These are phyloP conservation scores for Phrynocephalus guinanensis DNA, from an alignment of 2,797 vertebrate species.

Conservation along the genomic window DNA sequence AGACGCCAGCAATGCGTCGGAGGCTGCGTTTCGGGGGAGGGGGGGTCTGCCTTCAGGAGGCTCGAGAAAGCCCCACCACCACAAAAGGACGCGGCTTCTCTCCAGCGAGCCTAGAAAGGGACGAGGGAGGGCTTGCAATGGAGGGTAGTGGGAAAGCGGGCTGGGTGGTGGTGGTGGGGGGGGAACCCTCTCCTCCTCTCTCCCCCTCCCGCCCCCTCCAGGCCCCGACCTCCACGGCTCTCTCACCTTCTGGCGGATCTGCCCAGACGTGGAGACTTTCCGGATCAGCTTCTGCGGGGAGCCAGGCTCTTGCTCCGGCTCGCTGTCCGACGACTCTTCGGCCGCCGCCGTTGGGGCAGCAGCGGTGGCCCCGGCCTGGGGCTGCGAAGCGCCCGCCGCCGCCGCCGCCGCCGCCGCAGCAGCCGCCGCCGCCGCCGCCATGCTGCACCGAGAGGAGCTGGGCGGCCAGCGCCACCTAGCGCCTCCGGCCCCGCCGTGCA, in stretches of 20 bases:
- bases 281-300: conserved; percentile 93
- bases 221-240: conserved; percentile 55
- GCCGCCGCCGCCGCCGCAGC: conserved; percentile 75
- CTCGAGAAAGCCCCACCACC: neutral
- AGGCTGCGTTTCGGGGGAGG: no score
- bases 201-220: conserved; percentile 24
- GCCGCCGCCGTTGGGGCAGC: conserved; percentile 79
- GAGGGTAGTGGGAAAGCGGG: neutral
- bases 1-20: no score
- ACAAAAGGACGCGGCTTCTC: neutral
- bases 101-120: neutral
- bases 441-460: conserved; percentile 73
- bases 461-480: conserved; percentile 73
- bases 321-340: conserved; percentile 96
- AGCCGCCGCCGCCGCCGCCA: conserved; percentile 71
- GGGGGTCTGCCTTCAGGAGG: no score
- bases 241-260: conserved; percentile 94
- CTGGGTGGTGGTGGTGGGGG: no score
- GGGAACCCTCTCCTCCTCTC: neutral
- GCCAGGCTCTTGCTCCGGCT: conserved; percentile 92
- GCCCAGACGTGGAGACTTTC: conserved; percentile 95
- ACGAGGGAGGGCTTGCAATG: neutral
- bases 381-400: conserved; percentile 72
- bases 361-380: conserved; percentile 70
- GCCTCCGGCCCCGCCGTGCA: conserved; percentile 52